A percentile compares a stretch with the other conserved stretches of the same genome.
These are phyloP conservation scores for Mesocentrotus franciscanus DNA, from an alignment of 53 echinoderm and acorn worm genomes.

Conservation along the genomic window DNA sequence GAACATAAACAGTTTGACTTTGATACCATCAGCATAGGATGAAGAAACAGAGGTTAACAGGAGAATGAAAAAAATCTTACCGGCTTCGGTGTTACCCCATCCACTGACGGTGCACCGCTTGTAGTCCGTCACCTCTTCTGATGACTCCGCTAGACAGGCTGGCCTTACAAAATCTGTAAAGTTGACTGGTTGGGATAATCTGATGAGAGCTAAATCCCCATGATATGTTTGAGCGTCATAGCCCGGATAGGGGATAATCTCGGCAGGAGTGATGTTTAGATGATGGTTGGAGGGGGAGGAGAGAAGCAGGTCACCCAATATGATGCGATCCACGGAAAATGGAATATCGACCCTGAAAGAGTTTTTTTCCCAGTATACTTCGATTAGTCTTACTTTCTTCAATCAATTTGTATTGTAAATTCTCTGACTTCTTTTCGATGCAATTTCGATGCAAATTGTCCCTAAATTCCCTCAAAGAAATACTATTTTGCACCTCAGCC, in stretches of 20 bases:
- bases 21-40: too few relatives aligned
- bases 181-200: slow-evolving; percentile 62
- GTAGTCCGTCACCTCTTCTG: slow-evolving; percentile 71
- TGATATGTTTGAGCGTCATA: neutral
- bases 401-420: too few relatives aligned
- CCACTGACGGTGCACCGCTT: slow-evolving; percentile 48
- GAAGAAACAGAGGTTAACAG: too few relatives aligned
- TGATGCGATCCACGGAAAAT: neutral
- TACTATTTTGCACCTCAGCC: too few relatives aligned
- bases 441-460: too few relatives aligned
- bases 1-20: too few relatives aligned
- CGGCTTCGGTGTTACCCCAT: slow-evolving; percentile 61
- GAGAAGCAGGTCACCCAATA: slow-evolving; percentile 55
- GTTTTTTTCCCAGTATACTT: too few relatives aligned
- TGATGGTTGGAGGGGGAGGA: slow-evolving; percentile 48
- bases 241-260: slow-evolving; percentile 3
- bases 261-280: neutral
- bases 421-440: too few relatives aligned
- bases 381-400: too few relatives aligned
- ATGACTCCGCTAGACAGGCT: slow-evolving; percentile 74
- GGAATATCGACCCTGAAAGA: too few relatives aligned
- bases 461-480: too few relatives aligned
- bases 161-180: slow-evolving; percentile 77
- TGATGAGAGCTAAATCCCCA: slow-evolving; percentile 79
- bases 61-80: too few relatives aligned